Evolutionary conservation across 1,140 invertebrate species (phyloP).

Genomic region (Bombus cullumanus): DNA sequence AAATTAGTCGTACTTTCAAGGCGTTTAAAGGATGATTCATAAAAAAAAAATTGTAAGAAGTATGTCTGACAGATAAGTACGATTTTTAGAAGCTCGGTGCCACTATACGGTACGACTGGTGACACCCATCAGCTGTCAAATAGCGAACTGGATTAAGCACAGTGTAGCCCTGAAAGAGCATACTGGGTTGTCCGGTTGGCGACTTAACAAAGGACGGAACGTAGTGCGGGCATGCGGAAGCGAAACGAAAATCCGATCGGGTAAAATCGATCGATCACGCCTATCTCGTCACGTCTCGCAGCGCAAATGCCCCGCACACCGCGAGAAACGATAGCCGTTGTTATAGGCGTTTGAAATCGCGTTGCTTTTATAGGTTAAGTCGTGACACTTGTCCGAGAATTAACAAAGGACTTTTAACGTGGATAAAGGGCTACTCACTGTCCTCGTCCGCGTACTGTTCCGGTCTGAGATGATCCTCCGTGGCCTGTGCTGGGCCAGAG

Average conservation of each 20-base stretch:
- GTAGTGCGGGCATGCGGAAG: slow-evolving; percentile 30
- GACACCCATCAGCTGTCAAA: slow-evolving; percentile 72
- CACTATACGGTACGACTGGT: slow-evolving; percentile 30
- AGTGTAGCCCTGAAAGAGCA: background rate
- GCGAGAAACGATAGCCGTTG: slow-evolving; percentile 10
- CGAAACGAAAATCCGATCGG: slow-evolving; percentile 40
- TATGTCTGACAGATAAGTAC: background rate
- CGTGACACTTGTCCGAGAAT: slow-evolving; percentile 11
- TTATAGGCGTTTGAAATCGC: slow-evolving; percentile 20
- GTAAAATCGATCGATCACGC: slow-evolving; percentile 38
- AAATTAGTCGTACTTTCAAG: background rate
- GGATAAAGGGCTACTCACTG: slow-evolving; percentile 72
- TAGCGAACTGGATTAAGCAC: slow-evolving; percentile 18
- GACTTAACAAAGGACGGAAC: background rate
- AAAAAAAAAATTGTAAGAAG: background rate
- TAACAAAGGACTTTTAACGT: background rate
- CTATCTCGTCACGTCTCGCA: slow-evolving; percentile 4
- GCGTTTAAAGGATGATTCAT: background rate
- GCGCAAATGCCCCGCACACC: background rate
- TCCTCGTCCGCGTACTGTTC: slow-evolving; percentile 80
- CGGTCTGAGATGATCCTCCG: slow-evolving; percentile 72
- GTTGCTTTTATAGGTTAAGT: slow-evolving; percentile 58
- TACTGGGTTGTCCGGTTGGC: background rate
- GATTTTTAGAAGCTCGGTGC: background rate
- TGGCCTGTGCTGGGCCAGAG: slow-evolving; percentile 65